Evolutionary conservation across 2,888 invertebrate genomes (phyloP).

Genomic region (Hypsopygia costalis): DNA sequence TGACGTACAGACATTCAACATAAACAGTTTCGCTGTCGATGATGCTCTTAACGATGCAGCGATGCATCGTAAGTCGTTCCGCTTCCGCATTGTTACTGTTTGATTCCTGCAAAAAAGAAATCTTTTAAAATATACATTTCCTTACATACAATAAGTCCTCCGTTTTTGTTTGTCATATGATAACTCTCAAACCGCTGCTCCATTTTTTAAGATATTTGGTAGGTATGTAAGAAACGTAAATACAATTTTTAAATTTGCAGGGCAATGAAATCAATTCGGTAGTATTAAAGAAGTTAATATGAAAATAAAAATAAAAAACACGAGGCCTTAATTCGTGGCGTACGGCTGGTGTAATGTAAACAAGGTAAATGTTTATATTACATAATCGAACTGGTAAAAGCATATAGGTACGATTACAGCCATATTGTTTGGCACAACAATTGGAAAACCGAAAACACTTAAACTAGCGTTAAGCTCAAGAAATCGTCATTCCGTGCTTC

Average conservation of each 20-base stretch:
- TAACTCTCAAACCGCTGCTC: no score
- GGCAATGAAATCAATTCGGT: no score
- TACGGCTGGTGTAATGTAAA: no score
- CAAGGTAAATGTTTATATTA: no score
- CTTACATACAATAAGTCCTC: no score
- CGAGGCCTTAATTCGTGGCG: no score
- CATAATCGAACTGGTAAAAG: conserved; percentile 2
- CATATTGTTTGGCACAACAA: conserved; percentile 36
- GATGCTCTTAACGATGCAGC: conserved; percentile 93
- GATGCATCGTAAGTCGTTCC: conserved; percentile 91
- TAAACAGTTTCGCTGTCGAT: conserved; percentile 95
- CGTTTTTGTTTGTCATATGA: no score
- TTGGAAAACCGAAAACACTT: conserved; percentile 29
- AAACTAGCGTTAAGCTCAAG: conserved; percentile 17
- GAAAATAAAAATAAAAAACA: no score
- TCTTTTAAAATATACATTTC: neutral
- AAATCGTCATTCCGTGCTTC: conserved; percentile 4
- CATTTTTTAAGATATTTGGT: no score
- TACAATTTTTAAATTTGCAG: no score
- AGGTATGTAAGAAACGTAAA: no score
- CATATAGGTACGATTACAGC: conserved; percentile 2
- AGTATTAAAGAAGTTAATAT: no score
- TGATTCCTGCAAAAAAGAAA: conserved; percentile 47
- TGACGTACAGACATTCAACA: conserved; percentile 93
- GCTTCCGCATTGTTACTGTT: conserved; percentile 83